phyloP scores from a whole-genome alignment of 2,113 vertebrate species.

The Chaetops frenatus region DNA sequence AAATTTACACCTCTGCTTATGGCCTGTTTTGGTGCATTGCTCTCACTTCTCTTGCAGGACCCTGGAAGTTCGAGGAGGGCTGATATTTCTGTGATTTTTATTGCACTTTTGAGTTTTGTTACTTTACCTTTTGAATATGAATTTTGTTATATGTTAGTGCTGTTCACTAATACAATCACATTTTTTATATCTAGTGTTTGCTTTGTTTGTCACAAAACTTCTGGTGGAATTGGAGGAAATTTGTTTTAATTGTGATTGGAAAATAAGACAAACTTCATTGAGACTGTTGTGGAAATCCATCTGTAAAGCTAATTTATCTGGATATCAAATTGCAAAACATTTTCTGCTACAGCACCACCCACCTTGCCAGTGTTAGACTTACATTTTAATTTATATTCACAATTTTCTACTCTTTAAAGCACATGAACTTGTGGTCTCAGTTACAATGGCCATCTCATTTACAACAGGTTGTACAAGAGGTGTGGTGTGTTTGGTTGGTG shows the following conservation, averaged over 20 bases:
- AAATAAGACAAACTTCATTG: neutral
- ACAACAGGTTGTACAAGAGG: neutral
- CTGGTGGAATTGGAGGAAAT: neutral
- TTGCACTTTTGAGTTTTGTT: neutral
- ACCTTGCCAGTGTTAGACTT: neutral
- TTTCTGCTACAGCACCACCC: neutral
- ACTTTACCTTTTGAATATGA: neutral
- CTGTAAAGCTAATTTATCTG: neutral
- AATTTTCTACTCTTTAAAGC: neutral
- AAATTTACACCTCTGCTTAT: rapidly evolving
- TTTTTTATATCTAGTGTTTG: neutral
- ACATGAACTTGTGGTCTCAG: rapidly evolving
- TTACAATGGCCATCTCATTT: neutral
- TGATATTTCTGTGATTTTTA: neutral
- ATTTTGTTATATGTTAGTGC: neutral
- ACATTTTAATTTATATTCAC: neutral
- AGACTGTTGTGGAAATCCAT: neutral
- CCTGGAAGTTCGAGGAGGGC: neutral
- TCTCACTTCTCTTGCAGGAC: neutral
- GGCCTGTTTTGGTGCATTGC: neutral
- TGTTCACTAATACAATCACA: neutral
- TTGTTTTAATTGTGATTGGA: neutral
- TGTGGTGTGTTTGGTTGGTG: neutral
- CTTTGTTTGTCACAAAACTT: neutral
- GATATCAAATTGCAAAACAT: neutral